Evolutionary conservation across 2,888 invertebrate genomes (phyloP), one percentile per base, ranked within the genome.

Genomic region (Noctua janthe): DNA sequence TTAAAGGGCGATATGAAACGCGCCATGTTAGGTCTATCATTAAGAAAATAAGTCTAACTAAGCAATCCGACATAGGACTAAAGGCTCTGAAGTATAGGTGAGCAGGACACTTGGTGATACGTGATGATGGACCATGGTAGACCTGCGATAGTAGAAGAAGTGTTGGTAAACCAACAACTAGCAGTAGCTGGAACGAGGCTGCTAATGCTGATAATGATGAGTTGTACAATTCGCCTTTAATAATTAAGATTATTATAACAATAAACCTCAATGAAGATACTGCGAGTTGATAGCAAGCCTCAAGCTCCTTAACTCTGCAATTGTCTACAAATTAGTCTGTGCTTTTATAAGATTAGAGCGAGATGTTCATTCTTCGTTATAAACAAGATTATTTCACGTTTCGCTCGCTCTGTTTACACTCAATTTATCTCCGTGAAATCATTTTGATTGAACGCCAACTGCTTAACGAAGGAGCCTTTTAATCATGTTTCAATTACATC

Each of bases 251-350:
- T n/a, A 47, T 49, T 51, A 2, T 29, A 6, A 62, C 64, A 64
- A 35, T 11, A 23, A 47, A 2, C 43, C 59, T 67, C 20, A 87
- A 81, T 75, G 8, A 81, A 71, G 35, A 0, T 6, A 70, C 43
- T 49, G 4, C 80, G 35, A 78, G 74, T 62, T 71, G 54, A 76
- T 0, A 90, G 20, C 71, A 76, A 69, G 15, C 82, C 87, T 5
- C 11, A 81, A 83, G 87, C 87, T 90, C 74, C 88, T 88, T 86
- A 88, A 88, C 87, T 88, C 78, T 84, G 90, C 87, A 90, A 92
- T 92, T 91, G 91, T 91, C 86, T 90, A 89, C 90, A 92, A 92
- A 92, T 93, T 92, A 92, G 91, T 92, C 89, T 85, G 86, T 89
- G 92, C 91, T 91, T 90, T 91, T 86, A 92, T 89, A 91, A 90